Evolutionary conservation across 2,888 invertebrate species (phyloP), one percentile per base, ranked within the genome.

Genomic region (Ferdinandea cuprea): DNA sequence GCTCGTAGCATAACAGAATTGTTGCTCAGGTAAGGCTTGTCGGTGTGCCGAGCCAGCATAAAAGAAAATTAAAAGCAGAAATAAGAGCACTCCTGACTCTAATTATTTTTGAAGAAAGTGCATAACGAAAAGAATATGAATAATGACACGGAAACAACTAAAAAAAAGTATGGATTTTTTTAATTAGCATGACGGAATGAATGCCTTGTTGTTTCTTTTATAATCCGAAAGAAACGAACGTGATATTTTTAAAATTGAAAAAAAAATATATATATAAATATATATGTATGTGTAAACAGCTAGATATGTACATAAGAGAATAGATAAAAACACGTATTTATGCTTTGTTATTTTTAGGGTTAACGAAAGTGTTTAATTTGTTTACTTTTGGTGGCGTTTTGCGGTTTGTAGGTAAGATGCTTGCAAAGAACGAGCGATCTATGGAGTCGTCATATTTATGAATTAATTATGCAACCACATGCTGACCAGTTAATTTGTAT

Each of bases 21-120:
- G 11, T 52, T 15, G 30, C 52, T 17, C 52, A 52, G 52, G 17
- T 30, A 15, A 32, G 52, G 30, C 9, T 30, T 9, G 9, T 13
- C 3, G 15, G 1, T 30, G 28, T 15, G 3, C 42, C 15, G 15
- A 50, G 30, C 15, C 30, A 50, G 50, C 30, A 15, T 30, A 15
- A 52, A 11, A 17, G 30, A 11, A 52, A 32, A 32, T 42, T 42
- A 50, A 30, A 50, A 28, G 25, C 3, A 15, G 15, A 28, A 8
- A 50, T 30, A 50, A 30, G 30, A n/a, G 44, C 6, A 19, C 44
- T 44, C 42, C 1, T 30, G 1, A 30, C 30, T 44, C 6, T 63
- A 37, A 28, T 63, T 50, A 37, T 48, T 48, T 37, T 40, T 50
- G 37, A 65, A 50, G 17, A 11, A 19, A 50, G 21, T 35, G 44